Evolutionary conservation across 2,113 vertebrate species (phyloP).

Genomic region (Aleadryas rufinucha): DNA sequence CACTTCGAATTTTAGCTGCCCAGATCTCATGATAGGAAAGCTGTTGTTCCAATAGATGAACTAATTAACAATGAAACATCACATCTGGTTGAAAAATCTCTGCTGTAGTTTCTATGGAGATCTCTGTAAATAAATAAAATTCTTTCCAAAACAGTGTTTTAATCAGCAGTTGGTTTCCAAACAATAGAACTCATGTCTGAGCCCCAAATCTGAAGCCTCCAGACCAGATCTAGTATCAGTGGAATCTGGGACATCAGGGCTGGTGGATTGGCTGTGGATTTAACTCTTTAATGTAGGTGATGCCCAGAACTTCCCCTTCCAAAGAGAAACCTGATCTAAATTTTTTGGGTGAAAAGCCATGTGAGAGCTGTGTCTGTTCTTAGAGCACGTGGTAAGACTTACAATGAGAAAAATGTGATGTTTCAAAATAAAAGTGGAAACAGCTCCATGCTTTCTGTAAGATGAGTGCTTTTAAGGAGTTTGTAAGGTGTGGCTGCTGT

Average conservation of each 20-base stretch:
- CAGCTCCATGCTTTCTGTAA: not conserved
- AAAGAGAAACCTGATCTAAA: not conserved
- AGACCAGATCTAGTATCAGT: not conserved
- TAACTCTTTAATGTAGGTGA: not conserved
- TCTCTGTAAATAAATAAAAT: constrained; percentile 28
- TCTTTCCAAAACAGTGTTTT: constrained; percentile 18
- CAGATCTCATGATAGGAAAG: not conserved
- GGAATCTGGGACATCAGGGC: not conserved
- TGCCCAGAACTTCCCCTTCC: not conserved
- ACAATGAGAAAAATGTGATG: not conserved
- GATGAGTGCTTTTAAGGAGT: not conserved
- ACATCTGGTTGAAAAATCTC: constrained; percentile 7
- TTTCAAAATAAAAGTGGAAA: not conserved
- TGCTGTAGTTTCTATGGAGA: constrained; percentile 32
- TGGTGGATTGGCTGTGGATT: not conserved
- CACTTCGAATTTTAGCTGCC: not conserved
- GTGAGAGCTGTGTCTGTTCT: not conserved
- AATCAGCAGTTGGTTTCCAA: not conserved
- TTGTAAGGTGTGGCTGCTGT: not conserved
- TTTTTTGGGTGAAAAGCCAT: not conserved
- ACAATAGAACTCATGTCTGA: not conserved
- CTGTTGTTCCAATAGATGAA: not conserved
- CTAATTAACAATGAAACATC: constrained; percentile 25
- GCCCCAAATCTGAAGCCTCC: not conserved
- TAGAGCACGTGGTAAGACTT: fast-evolving